Conservation (phyloP, 2,888 invertebrate genomes). For the Heliconius sara region DNA sequence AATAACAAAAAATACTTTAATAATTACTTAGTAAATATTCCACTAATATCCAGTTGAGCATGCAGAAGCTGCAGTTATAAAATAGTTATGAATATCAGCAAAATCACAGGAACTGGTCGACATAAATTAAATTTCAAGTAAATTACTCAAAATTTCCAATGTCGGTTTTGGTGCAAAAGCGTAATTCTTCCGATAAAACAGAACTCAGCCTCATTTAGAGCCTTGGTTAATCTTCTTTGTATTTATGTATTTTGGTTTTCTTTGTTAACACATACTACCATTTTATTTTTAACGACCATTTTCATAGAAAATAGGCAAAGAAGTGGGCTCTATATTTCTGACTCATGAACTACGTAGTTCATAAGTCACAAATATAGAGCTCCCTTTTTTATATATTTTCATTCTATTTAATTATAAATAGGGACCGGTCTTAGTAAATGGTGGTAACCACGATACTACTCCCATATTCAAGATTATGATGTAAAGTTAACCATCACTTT, state of each 20-base stretch:
- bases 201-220: neutral
- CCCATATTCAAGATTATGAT: neutral
- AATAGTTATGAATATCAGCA: no score
- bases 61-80: neutral
- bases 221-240: conserved; percentile 2
- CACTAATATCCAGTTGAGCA: neutral
- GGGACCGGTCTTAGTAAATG: neutral
- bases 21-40: neutral
- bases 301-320: neutral
- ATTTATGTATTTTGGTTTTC: neutral
- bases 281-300: neutral
- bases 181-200: neutral
- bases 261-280: neutral
- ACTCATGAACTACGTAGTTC: no score
- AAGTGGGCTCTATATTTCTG: neutral
- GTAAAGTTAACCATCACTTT: neutral
- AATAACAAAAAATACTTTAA: neutral
- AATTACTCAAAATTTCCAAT: neutral
- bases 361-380: neutral
- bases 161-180: neutral
- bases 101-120: neutral
- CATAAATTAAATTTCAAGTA: neutral
- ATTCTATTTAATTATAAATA: no score
- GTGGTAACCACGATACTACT: neutral
- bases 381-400: neutral